A percentile compares a stretch with the other conserved stretches of the same genome.
These are phyloP conservation scores for Syngnathus rostellatus DNA, from an alignment of 2,797 vertebrate genomes.

Conservation along the genomic window DNA sequence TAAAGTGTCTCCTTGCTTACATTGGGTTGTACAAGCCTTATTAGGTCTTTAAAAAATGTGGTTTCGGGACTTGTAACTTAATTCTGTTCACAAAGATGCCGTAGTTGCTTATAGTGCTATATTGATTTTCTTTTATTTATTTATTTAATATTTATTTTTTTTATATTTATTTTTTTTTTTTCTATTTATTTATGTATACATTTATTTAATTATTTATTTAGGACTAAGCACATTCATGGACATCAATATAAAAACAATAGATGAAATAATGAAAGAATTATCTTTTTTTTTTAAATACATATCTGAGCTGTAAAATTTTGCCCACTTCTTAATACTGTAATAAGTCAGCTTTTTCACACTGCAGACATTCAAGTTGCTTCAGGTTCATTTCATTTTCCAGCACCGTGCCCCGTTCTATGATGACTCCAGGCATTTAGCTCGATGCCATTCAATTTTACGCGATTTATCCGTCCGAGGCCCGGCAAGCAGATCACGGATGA, in stretches of 20 bases:
- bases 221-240: too few relatives aligned
- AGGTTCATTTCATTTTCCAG: conserved; percentile 2
- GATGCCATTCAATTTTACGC: background rate
- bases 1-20: conserved; percentile 9
- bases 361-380: conserved; percentile 4
- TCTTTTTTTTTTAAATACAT: too few relatives aligned
- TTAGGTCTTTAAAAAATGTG: background rate
- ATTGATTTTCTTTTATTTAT: too few relatives aligned
- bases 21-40: background rate
- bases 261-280: too few relatives aligned
- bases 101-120: background rate
- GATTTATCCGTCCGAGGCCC: background rate
- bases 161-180: too few relatives aligned
- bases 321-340: too few relatives aligned
- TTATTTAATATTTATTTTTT: too few relatives aligned
- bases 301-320: too few relatives aligned
- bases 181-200: too few relatives aligned
- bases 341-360: background rate
- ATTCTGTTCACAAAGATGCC: background rate
- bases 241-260: too few relatives aligned
- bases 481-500: background rate
- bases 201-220: too few relatives aligned
- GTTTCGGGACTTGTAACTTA: background rate
- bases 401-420: background rate
- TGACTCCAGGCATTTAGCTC: conserved; percentile 1